Base-by-base conservation (phyloP, 2,888 invertebrate genomes). In the Loripinus fragilis region DNA sequence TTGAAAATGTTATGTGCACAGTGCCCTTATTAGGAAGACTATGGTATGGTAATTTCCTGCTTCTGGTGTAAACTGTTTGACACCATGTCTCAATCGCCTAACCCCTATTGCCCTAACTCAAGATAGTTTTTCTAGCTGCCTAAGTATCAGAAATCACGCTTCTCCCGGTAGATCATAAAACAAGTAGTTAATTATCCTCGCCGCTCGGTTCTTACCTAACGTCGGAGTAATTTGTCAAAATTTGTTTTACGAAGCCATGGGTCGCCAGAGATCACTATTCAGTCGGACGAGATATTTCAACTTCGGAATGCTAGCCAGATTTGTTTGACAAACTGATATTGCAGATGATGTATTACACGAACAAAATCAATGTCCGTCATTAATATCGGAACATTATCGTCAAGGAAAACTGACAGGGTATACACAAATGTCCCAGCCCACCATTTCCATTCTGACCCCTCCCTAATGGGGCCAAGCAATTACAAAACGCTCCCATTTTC, bases 201-300 rank as follows among this genome's bases (percentile, higher is more conserved):
- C 65, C 65, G 60, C 78, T 45, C 42, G 55, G 60, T 76, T 83
- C 81, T 81, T 79, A 81, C 81, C 78, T 81, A 72, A 81, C 81
- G 84, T 84, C 84, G 80, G 80, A 80, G 74, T 78, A 80, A 84
- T 84, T 84, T 81, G 84, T 84, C 84, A 84, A 81, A 84, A 77
- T 81, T 81, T 81, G 76, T 71, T 84, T 81, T 81, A 76, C 74
- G 72, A 75, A 73, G 71, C 74, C 78, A 52, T 60, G 77, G 84
- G 84, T 84, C 80, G 77, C 68, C 28, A 55, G 48, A 64, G 52
- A 78, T 75, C 74, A 70, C 67, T 55, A 50, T 75, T 52, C 70
- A 74, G 84, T 84, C 84, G 69, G 71, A 74, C 78, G 66, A 48
- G 78, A 84, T 84, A 81, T 84, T 79, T 80, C 84, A 81, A 73